A percentile compares a stretch with the other conserved stretches of the same genome.
Conservation (phyloP, 2,113 vertebrate genomes). For the sheep (Ovis aries) region DNA sequence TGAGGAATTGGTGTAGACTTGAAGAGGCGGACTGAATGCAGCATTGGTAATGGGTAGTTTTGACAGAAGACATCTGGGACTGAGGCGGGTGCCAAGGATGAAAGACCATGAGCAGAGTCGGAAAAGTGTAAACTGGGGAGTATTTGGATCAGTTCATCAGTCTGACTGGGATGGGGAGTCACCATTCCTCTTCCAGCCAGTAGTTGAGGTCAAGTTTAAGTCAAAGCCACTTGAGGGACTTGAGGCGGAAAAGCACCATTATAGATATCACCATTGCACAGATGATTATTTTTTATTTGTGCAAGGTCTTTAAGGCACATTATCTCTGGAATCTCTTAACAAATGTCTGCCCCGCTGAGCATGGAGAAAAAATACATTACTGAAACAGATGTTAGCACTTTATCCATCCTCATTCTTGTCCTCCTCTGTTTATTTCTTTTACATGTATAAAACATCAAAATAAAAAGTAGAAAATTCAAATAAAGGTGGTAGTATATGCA, state of each 20-base stretch:
- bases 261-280: neutral
- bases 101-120: neutral
- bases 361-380: neutral
- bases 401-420: neutral
- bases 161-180: neutral
- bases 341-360: neutral
- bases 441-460: neutral
- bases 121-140: neutral
- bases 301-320: neutral
- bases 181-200: neutral
- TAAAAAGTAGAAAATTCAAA: neutral
- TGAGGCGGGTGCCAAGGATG: neutral
- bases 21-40: fast-evolving
- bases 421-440: neutral
- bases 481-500: neutral
- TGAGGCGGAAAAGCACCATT: neutral
- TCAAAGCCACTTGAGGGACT: neutral
- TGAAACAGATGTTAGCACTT: neutral
- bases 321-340: neutral
- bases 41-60: fast-evolving
- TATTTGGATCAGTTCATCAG: neutral
- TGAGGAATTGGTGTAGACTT: neutral
- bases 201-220: neutral
- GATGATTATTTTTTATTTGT: neutral
- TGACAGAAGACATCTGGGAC: neutral